These are phyloP conservation scores for Etheostoma cragini DNA, from an alignment of 2,113 vertebrate species.

Conservation along the genomic window DNA sequence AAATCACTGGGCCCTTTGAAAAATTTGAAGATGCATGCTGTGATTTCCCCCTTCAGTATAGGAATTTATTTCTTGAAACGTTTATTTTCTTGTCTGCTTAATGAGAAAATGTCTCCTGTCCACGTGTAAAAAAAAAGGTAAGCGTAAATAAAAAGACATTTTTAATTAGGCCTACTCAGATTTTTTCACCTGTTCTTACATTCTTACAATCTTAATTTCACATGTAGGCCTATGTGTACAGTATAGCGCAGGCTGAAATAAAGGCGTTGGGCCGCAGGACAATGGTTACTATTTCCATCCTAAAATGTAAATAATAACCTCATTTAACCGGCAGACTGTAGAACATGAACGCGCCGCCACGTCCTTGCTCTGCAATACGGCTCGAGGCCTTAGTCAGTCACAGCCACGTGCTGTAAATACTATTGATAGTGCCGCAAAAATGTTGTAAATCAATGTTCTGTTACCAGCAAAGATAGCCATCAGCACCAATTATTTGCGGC, in stretches of 20 bases:
- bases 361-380: background rate
- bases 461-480: slow-evolving; percentile 18
- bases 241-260: background rate
- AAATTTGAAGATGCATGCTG: background rate
- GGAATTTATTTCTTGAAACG: background rate
- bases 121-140: too few species aligned
- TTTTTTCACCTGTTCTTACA: background rate
- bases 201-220: too few species aligned
- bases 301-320: background rate
- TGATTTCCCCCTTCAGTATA: background rate
- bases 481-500: slow-evolving; percentile 38
- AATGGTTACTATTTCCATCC: background rate
- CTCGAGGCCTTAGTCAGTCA: background rate
- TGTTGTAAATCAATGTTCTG: slow-evolving; percentile 42
- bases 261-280: background rate
- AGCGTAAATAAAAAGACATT: background rate
- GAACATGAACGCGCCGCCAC: background rate
- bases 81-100: background rate
- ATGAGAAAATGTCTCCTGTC: background rate
- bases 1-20: background rate
- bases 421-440: slow-evolving; percentile 9
- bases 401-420: background rate
- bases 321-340: background rate
- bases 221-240: too few species aligned
- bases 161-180: too few species aligned